phyloP scores from a whole-genome alignment of 1,140 invertebrate species.

The Lucilia cuprina region DNA sequence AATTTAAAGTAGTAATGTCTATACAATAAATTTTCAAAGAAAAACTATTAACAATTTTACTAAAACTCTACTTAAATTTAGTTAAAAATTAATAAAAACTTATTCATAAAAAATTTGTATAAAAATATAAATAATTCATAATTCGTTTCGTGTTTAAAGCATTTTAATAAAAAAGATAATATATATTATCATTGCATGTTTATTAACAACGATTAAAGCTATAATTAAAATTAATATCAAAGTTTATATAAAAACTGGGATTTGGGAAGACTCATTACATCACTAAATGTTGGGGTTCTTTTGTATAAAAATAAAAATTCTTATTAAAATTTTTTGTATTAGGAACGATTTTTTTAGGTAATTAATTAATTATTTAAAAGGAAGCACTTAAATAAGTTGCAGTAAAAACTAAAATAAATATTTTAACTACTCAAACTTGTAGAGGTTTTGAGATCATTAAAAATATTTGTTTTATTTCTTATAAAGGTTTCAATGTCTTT shows the following conservation, averaged over 20 bases:
- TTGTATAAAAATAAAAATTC: background rate
- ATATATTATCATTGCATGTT: too few relatives aligned
- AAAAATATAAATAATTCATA: conserved; percentile 14
- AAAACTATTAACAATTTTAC: conserved; percentile 26
- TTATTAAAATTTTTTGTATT: background rate
- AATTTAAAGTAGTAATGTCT: background rate
- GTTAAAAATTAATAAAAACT: background rate
- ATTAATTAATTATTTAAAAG: background rate
- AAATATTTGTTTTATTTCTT: background rate
- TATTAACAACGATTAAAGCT: background rate
- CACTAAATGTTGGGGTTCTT: background rate
- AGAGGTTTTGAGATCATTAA: background rate
- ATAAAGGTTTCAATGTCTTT: conserved; percentile 25
- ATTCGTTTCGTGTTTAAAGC: conserved; percentile 9
- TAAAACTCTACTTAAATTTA: background rate
- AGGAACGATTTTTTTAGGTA: conserved; percentile 13
- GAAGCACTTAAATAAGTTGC: background rate
- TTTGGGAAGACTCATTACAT: conserved; percentile 25
- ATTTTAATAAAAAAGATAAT: background rate
- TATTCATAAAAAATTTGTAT: background rate
- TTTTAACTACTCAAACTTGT: background rate
- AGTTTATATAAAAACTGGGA: background rate
- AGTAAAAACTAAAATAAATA: background rate
- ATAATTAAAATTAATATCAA: background rate
- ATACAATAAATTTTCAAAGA: background rate